These are phyloP conservation scores for Ibidorhyncha struthersii DNA, from an alignment of 2,113 vertebrate species.

Conservation along the genomic window DNA sequence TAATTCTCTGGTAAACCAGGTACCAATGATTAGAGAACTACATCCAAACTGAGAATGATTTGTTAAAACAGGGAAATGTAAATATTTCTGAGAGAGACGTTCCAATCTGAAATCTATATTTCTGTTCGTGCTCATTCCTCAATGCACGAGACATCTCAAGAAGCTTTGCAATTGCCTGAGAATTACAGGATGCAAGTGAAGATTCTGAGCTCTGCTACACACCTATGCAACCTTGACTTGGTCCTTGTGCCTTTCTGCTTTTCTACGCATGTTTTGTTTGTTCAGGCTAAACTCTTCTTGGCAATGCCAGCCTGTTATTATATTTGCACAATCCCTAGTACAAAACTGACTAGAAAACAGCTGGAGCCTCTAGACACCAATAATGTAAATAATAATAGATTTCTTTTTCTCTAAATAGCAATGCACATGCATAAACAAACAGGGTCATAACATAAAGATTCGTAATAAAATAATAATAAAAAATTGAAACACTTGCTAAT, in stretches of 20 bases:
- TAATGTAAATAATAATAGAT: constrained; percentile 24
- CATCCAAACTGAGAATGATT: neutral
- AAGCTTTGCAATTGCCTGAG: neutral
- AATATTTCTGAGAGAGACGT: neutral
- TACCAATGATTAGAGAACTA: neutral
- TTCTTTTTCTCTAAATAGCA: neutral
- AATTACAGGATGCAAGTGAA: neutral
- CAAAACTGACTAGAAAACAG: neutral
- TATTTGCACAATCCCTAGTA: neutral
- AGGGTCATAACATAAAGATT: constrained; percentile 11
- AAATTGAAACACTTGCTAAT: constrained; percentile 70
- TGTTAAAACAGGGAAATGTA: neutral
- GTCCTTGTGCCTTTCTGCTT: neutral
- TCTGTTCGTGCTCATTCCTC: neutral
- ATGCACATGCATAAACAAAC: constrained; percentile 30
- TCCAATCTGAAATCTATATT: neutral
- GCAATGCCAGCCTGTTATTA: neutral
- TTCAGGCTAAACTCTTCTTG: neutral
- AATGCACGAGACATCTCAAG: neutral
- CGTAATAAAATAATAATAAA: constrained; percentile 65
- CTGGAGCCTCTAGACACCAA: neutral
- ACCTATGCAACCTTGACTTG: neutral
- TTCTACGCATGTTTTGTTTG: neutral
- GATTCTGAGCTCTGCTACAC: neutral
- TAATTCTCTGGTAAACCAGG: neutral